Evolutionary conservation across 92 coral and sea anemone genomes (phyloP).

Genomic region (Plumapathes pennacea): DNA sequence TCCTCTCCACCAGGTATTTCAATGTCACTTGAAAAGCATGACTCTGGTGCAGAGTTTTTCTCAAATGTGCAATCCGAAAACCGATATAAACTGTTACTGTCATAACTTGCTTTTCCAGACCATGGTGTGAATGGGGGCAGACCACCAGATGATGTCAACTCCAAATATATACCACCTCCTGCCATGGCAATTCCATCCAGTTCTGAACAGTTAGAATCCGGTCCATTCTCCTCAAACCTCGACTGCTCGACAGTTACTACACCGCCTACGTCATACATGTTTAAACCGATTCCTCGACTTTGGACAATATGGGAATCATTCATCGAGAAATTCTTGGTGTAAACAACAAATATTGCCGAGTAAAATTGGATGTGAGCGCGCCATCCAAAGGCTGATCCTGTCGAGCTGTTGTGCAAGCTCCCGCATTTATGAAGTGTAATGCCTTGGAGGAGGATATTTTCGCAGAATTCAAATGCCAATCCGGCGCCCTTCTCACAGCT

Average conservation of each 20-base stretch:
- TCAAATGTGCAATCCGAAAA: constrained; percentile 42
- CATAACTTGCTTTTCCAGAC: constrained; percentile 22
- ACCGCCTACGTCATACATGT: constrained; percentile 80
- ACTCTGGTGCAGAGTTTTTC: constrained; percentile 52
- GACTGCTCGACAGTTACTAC: constrained; percentile 45
- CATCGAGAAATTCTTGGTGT: constrained; percentile 52
- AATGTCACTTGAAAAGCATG: constrained; percentile 17
- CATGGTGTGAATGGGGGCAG: constrained; percentile 44
- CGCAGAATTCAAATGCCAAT: constrained; percentile 57
- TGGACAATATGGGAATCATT: constrained; percentile 28
- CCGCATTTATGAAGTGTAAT: constrained; percentile 66
- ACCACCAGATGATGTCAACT: constrained; percentile 62
- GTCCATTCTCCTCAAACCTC: constrained; percentile 49
- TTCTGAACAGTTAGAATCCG: constrained; percentile 6
- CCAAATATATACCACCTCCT: constrained; percentile 81
- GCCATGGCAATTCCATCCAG: constrained; percentile 26
- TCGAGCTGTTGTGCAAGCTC: constrained; percentile 57
- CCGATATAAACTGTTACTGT: constrained; percentile 27
- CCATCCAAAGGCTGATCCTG: constrained; percentile 14
- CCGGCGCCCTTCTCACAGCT: no score
- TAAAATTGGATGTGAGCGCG: constrained; percentile 25
- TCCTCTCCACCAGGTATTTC: constrained; percentile 29
- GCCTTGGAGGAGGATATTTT: constrained; percentile 39
- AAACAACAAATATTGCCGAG: constrained; percentile 59
- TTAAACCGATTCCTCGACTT: constrained; percentile 79